Percentiles rank a stretch among this genome's conserved stretches.
phyloP scores from a whole-genome alignment of 92 coral and sea anemone species.

The Palythoa grandis region DNA sequence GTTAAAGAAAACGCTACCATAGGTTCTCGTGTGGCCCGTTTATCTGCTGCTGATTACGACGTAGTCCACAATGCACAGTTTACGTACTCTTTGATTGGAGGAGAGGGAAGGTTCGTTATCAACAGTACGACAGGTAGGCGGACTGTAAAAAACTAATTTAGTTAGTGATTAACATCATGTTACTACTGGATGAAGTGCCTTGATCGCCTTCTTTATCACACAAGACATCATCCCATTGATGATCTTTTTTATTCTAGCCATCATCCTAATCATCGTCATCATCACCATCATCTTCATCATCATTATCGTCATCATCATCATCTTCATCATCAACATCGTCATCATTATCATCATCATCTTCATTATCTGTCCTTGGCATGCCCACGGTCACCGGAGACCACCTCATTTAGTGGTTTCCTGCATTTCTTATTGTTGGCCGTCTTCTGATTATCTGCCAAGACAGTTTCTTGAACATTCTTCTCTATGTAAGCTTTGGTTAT shows the following conservation, averaged over 20 bases:
- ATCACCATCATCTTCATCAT: background rate
- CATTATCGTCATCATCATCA: background rate
- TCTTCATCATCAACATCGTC: background rate
- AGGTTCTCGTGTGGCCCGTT: slow-evolving; percentile 46
- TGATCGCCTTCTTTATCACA: background rate
- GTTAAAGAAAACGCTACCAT: slow-evolving; percentile 48
- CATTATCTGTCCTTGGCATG: background rate
- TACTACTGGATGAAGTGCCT: too few species aligned
- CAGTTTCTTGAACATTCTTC: too few species aligned
- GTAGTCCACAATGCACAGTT: slow-evolving; percentile 54
- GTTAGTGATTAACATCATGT: background rate
- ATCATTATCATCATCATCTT: background rate
- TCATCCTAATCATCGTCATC: background rate
- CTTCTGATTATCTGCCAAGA: too few species aligned
- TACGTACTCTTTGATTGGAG: slow-evolving; percentile 50
- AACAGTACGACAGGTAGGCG: slow-evolving; percentile 48
- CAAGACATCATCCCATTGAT: background rate
- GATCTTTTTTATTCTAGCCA: background rate
- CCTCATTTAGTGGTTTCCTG: too few species aligned
- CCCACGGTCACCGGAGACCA: too few species aligned
- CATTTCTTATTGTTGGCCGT: too few species aligned
- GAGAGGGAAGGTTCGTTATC: slow-evolving; percentile 46
- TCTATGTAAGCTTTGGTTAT: too few species aligned
- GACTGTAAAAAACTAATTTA: background rate
- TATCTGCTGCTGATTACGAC: slow-evolving; percentile 61